Percentiles rank a stretch among this genome's conserved stretches.
Evolutionary conservation across 2,888 invertebrate species (phyloP).

Genomic region (Pandemis corylana): DNA sequence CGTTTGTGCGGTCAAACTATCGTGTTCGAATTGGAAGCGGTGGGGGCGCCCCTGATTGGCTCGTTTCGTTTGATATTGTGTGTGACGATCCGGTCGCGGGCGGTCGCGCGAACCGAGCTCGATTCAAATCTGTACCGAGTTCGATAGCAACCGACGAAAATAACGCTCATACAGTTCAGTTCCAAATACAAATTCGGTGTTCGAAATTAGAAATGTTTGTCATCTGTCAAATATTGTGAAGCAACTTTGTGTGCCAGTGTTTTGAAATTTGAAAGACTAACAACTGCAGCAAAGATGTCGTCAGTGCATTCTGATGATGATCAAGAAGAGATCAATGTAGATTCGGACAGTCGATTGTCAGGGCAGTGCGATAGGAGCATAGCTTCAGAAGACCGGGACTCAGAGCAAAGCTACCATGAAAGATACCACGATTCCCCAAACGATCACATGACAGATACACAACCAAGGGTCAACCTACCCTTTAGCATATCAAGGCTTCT

Average conservation of each 20-base stretch:
- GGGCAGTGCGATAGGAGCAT: slow-evolving; percentile 79
- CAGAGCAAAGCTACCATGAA: slow-evolving; percentile 83
- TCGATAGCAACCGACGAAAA: slow-evolving; percentile 40
- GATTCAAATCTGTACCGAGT: slow-evolving; percentile 62
- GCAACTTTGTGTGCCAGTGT: slow-evolving; percentile 64
- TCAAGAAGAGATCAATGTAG: slow-evolving; percentile 88
- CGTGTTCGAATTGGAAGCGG: slow-evolving; percentile 72
- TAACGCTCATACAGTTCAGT: background rate
- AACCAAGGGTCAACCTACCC: slow-evolving; percentile 86
- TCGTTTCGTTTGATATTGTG: slow-evolving; percentile 73
- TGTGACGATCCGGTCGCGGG: slow-evolving; percentile 72
- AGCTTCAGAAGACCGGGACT: slow-evolving; percentile 84
- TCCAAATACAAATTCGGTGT: slow-evolving; percentile 25
- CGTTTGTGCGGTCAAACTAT: slow-evolving; percentile 83
- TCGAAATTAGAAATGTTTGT: slow-evolving; percentile 25
- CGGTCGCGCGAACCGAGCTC: slow-evolving; percentile 69
- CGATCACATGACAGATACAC: slow-evolving; percentile 81
- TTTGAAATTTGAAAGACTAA: slow-evolving; percentile 45
- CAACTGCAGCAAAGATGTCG: slow-evolving; percentile 68
- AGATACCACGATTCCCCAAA: slow-evolving; percentile 79
- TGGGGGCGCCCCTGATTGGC: slow-evolving; percentile 80
- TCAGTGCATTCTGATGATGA: slow-evolving; percentile 86
- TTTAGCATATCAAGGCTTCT: slow-evolving; percentile 93
- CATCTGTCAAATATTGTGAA: slow-evolving; percentile 45
- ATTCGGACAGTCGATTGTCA: slow-evolving; percentile 87